Conservation (phyloP, 2,797 vertebrate species). For the Hapalemur alaotrensis region DNA sequence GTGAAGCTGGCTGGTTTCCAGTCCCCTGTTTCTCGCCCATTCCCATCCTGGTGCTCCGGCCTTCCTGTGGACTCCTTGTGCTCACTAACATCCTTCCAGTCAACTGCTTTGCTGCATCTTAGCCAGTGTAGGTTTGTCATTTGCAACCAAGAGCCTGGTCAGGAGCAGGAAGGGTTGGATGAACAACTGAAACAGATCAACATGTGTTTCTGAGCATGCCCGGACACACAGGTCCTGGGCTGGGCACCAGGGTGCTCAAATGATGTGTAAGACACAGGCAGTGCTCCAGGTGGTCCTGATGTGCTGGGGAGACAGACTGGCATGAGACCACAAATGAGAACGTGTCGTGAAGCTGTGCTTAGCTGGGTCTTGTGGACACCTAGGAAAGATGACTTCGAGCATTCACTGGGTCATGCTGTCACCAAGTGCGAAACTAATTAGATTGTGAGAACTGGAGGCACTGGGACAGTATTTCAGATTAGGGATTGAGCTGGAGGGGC, state of each 20-base stretch:
- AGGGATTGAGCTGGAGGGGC: neutral
- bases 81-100: neutral
- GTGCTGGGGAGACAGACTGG: neutral
- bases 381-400: neutral
- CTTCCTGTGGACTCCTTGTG: neutral
- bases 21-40: neutral
- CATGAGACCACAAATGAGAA: neutral
- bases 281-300: neutral
- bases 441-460: neutral
- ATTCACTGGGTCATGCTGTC: neutral
- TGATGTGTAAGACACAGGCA: neutral
- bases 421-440: neutral
- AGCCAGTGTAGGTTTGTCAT: neutral
- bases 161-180: neutral
- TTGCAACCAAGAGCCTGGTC: neutral
- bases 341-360: neutral
- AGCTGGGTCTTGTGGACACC: neutral
- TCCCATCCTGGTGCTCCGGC: neutral
- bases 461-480: neutral
- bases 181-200: neutral
- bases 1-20: neutral
- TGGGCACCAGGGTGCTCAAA: neutral
- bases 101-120: neutral
- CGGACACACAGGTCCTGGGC: neutral
- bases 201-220: neutral